Percentiles rank a stretch among this genome's conserved stretches.
These are phyloP conservation scores for Autographa pulchrina DNA, from an alignment of 2,888 invertebrate genomes.

Conservation along the genomic window DNA sequence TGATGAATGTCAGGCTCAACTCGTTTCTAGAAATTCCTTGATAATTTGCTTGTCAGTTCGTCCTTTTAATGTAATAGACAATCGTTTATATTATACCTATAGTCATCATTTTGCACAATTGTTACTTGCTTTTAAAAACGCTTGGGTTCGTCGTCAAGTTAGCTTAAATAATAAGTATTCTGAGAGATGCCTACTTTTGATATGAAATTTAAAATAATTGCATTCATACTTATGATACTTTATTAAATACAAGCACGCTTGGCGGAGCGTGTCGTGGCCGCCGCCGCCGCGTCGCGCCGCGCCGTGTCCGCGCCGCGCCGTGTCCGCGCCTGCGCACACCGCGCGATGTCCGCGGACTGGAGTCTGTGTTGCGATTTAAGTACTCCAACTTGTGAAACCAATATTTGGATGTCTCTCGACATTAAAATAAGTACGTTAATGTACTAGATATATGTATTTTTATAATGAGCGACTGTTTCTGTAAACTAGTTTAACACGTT, in stretches of 20 bases:
- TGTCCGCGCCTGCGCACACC: no score
- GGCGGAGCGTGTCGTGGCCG: conserved; percentile 2
- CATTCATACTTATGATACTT: not conserved
- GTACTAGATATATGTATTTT: not conserved
- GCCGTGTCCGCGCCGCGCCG: not conserved
- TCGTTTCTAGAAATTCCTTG: no score
- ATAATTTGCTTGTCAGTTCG: no score
- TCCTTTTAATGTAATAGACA: no score
- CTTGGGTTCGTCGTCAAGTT: not conserved
- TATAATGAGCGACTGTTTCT: not conserved
- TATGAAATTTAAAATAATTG: not conserved
- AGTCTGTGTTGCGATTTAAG: not conserved
- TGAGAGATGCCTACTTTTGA: not conserved
- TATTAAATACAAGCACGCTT: conserved; percentile 1
- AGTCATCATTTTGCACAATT: no score
- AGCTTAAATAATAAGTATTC: not conserved
- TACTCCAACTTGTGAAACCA: not conserved
- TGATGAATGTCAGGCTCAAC: no score
- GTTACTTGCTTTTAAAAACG: not conserved
- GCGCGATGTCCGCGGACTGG: no score
- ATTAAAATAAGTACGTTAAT: not conserved
- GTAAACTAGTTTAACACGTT: no score
- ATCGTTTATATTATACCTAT: no score
- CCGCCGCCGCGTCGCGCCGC: not conserved
- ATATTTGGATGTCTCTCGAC: not conserved